phyloP scores from a whole-genome alignment of 2,113 vertebrate species.

The Chlamydotis undulata region DNA sequence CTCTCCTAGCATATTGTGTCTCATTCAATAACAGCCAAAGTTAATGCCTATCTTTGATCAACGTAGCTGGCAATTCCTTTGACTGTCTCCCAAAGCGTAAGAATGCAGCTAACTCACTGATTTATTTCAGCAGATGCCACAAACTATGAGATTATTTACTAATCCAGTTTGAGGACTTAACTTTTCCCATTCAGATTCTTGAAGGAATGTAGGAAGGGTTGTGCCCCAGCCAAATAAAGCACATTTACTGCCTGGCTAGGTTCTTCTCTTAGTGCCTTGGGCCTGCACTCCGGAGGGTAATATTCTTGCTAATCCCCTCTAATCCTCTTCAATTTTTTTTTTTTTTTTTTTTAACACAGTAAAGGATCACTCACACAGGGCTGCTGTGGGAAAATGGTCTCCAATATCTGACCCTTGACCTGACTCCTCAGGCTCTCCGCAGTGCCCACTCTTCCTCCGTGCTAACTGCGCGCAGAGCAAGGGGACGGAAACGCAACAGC shows the following conservation, averaged over 20 bases:
- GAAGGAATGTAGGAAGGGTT: slow-evolving; percentile 82
- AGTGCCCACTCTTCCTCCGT: background rate
- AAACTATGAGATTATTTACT: slow-evolving; percentile 86
- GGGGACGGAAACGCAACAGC: background rate
- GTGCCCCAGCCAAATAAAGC: slow-evolving; percentile 81
- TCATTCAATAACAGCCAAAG: slow-evolving; percentile 23
- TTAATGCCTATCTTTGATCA: slow-evolving; percentile 71
- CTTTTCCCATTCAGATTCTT: slow-evolving; percentile 81
- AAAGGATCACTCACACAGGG: slow-evolving; percentile 77
- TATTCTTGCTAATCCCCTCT: slow-evolving; percentile 83
- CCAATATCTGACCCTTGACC: slow-evolving; percentile 88
- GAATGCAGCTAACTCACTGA: slow-evolving; percentile 66
- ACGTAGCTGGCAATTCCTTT: slow-evolving; percentile 53
- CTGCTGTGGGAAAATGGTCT: slow-evolving; percentile 83
- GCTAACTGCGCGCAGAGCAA: background rate
- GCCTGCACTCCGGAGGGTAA: slow-evolving; percentile 75
- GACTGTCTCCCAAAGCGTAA: slow-evolving; percentile 65
- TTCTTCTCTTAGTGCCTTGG: slow-evolving; percentile 75
- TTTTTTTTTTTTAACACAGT: slow-evolving; percentile 74
- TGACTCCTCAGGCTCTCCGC: slow-evolving; percentile 74
- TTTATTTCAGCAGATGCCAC: slow-evolving; percentile 80
- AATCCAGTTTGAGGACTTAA: slow-evolving; percentile 83
- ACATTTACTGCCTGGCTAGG: slow-evolving; percentile 84
- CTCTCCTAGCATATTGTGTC: background rate
- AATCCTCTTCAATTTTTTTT: slow-evolving; percentile 75